Base-by-base conservation (phyloP, 2,113 vertebrate genomes). In the Stercorarius parasiticus region DNA sequence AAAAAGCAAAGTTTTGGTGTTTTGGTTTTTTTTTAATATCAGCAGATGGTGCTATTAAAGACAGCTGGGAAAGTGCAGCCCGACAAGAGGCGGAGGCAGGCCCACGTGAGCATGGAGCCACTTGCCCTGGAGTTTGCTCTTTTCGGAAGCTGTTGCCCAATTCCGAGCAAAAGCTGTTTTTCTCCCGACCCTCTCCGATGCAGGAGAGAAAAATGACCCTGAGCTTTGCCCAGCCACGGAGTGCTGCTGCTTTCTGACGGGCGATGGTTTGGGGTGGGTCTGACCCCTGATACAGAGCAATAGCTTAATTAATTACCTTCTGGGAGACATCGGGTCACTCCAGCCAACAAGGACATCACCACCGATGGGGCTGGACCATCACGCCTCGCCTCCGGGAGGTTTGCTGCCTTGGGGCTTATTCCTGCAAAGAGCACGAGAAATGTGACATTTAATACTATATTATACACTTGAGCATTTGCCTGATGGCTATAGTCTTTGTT, bases 31-130 rank as follows among this genome's bases (percentile, higher is more conserved):
- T 53, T 69, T 59, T 53, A 4, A n/a, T 30, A 81, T 67, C 73
- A 73, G 85, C 69, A 59, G 82, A 69, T 12, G 78, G 38, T 90
- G 78, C 55, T 82, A 2, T 42, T 38, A 52, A 53, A 82, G 72
- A 55, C 4, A 38, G 42, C 34, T 45, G 73, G 13, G 18, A 9
- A 88, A 62, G 27, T 3, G n/a, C 52, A 52, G 65, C 49, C 38
- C 0, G 3, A 6, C 0, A 9, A 38, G 30, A 12, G 0, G 13
- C 4, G 2, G 36, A 42, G 53, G 45, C 69, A 59, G 49, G 49
- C 2, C 40, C 59, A 18, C 0, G 5, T 3, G 12, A 50, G 40
- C 1, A 0, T 10, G 8, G 27, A 49, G 47, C 38, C 2, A 1
- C 32, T 58, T 20, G 42, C 43, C 38, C 47, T 4, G 42, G 18